Conservation (phyloP, 2,888 invertebrate genomes). For the Mechanitis messenoides region DNA sequence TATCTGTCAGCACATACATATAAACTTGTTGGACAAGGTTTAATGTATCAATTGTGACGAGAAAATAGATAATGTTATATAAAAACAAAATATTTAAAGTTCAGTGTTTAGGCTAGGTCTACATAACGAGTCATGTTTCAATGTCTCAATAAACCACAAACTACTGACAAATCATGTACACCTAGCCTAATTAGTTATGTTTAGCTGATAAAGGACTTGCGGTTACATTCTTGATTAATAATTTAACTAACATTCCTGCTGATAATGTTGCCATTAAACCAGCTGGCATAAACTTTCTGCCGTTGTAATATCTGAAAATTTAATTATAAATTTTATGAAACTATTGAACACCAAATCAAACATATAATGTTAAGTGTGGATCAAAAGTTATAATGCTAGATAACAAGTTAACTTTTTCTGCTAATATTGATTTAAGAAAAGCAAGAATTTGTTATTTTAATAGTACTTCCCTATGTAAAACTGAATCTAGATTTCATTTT, state of each 20-base stretch:
- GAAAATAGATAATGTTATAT: neutral
- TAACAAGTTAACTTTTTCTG: too few relatives aligned
- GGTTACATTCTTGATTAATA: constrained; percentile 69
- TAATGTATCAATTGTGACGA: too few relatives aligned
- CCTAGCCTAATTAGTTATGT: constrained; percentile 41
- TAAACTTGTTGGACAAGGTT: too few relatives aligned
- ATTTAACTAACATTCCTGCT: constrained; percentile 77
- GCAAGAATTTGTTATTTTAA: too few relatives aligned
- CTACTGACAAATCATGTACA: constrained; percentile 11
- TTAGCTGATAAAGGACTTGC: constrained; percentile 47
- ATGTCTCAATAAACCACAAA: constrained; percentile 8
- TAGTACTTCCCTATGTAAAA: too few relatives aligned
- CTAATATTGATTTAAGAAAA: too few relatives aligned
- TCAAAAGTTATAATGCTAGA: too few relatives aligned
- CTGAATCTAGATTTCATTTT: too few relatives aligned
- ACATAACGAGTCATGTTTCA: constrained; percentile 2
- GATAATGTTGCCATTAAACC: constrained; percentile 86
- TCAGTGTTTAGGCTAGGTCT: constrained; percentile 1
- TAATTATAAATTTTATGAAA: neutral
- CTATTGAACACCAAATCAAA: too few relatives aligned
- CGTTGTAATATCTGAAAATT: constrained; percentile 79
- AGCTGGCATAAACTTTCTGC: constrained; percentile 96
- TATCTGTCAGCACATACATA: too few relatives aligned
- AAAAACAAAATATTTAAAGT: constrained; percentile 10
- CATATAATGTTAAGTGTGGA: too few relatives aligned